Evolutionary conservation across 1,140 invertebrate species (phyloP).

Genomic region (Yoshiicerus persimilis): DNA sequence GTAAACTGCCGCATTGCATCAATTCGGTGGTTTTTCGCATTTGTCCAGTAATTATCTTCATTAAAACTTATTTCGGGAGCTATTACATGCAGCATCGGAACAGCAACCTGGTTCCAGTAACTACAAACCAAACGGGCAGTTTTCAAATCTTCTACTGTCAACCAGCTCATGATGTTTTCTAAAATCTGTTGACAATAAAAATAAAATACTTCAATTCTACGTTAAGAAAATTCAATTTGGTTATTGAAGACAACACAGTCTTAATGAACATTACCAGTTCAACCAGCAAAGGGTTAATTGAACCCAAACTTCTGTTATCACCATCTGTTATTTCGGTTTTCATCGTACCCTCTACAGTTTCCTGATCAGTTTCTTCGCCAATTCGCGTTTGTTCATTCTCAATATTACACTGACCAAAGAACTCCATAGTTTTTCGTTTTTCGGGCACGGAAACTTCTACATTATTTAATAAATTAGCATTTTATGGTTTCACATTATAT

Average conservation of each 20-base stretch:
- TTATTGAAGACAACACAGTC: too few relatives aligned
- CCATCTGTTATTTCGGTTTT: neutral
- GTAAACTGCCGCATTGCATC: slow-evolving; percentile 27
- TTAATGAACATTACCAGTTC: neutral
- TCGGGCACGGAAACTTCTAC: too few relatives aligned
- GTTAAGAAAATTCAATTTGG: neutral
- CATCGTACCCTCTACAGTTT: too few relatives aligned
- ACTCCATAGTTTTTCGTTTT: too few relatives aligned
- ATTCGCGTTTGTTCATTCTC: too few relatives aligned
- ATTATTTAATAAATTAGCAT: too few relatives aligned
- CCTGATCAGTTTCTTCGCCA: too few relatives aligned
- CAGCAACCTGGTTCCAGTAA: neutral
- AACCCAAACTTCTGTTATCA: neutral
- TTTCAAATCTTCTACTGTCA: neutral
- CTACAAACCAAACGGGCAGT: neutral
- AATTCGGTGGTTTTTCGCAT: slow-evolving; percentile 23
- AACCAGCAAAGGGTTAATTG: neutral
- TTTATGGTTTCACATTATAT: too few relatives aligned
- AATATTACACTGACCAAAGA: too few relatives aligned
- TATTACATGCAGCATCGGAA: neutral
- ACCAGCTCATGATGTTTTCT: neutral
- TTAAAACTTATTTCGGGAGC: slow-evolving; percentile 31
- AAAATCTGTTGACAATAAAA: neutral
- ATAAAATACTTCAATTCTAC: neutral
- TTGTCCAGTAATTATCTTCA: slow-evolving; percentile 38